Conservation (phyloP, 2,797 vertebrate species). For the Mormyrops attenuatus region DNA sequence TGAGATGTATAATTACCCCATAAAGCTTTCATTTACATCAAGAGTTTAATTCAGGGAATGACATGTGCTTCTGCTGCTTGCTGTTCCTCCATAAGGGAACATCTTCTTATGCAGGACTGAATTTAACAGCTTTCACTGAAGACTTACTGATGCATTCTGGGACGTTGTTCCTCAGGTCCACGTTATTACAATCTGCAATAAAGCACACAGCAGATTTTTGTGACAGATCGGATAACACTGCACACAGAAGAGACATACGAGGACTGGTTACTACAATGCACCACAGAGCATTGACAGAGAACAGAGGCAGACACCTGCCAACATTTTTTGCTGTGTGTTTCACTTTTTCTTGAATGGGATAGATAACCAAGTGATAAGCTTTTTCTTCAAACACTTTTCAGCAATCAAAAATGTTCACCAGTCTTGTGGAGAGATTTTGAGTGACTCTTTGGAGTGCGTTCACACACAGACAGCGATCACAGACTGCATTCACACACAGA, state of each 20-base stretch:
- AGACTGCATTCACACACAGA: not conserved
- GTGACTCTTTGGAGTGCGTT: not conserved
- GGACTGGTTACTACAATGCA: not conserved
- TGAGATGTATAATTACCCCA: not conserved
- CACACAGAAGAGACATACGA: not conserved
- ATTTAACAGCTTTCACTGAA: not conserved
- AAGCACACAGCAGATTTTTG: not conserved
- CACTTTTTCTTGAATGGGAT: not conserved
- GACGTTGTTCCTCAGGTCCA: slow-evolving; percentile 64
- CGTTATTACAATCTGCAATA: slow-evolving; percentile 65
- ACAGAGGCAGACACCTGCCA: not conserved
- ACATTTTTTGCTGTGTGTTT: not conserved
- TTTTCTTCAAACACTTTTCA: not conserved
- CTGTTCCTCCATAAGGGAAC: not conserved
- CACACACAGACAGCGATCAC: not conserved
- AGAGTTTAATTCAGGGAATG: not conserved
- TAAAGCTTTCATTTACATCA: not conserved
- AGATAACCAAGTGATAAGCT: not conserved
- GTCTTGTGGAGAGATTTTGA: not conserved
- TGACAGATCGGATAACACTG: not conserved
- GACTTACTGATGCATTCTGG: slow-evolving; percentile 76
- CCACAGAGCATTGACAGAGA: not conserved
- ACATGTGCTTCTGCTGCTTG: not conserved
- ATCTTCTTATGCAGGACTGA: not conserved
- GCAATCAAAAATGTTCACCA: not conserved